Percentiles rank a stretch among this genome's conserved stretches.
Evolutionary conservation across 2,888 invertebrate species (phyloP).

Genomic region (Balanococcus diminutus): DNA sequence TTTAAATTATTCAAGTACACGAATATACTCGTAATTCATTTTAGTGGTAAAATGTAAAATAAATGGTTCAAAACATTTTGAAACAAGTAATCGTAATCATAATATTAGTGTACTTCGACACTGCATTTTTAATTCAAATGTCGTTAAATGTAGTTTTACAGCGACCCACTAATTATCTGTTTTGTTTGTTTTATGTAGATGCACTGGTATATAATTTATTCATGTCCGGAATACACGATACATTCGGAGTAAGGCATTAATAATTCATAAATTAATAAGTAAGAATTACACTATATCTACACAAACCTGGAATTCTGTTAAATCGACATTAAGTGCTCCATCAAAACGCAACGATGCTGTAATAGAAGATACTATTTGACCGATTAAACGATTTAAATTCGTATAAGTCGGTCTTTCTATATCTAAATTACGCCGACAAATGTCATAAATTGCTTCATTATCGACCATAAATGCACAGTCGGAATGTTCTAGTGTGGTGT

Average conservation of each 20-base stretch:
- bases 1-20: background rate
- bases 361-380: constrained; percentile 88
- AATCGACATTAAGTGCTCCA: constrained; percentile 69
- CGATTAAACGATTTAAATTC: constrained; percentile 69
- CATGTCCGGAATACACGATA: background rate
- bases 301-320: constrained; percentile 65
- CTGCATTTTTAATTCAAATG: background rate
- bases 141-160: background rate
- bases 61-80: background rate
- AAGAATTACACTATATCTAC: constrained; percentile 31
- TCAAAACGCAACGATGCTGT: constrained; percentile 69
- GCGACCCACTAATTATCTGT: background rate
- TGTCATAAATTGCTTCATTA: constrained; percentile 66
- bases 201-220: background rate
- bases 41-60: background rate
- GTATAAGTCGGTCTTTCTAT: constrained; percentile 69
- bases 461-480: constrained; percentile 71
- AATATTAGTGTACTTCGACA: background rate
- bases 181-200: background rate
- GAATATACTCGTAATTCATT: background rate
- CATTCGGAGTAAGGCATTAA: background rate
- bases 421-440: constrained; percentile 68
- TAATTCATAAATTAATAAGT: background rate
- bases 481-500: constrained; percentile 69
- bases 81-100: background rate